A percentile compares a stretch with the other conserved stretches of the same genome.
Evolutionary conservation across 2,113 vertebrate species (phyloP).

Genomic region (Ameiurus melas): DNA sequence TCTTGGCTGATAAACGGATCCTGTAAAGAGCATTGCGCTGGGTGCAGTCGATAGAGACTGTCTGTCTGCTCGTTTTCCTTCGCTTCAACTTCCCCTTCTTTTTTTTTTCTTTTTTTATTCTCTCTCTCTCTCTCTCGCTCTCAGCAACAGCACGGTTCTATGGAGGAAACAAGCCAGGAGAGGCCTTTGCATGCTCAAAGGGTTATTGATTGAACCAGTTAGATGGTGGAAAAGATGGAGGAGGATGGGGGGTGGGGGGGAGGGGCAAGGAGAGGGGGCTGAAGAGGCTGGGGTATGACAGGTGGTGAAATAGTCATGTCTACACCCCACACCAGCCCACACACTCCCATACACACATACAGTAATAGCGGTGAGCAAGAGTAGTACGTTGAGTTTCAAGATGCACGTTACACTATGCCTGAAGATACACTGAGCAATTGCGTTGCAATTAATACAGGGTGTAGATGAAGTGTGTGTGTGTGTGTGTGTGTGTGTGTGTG

Average conservation of each 20-base stretch:
- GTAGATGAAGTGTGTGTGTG: slow-evolving; percentile 11
- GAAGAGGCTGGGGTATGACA: not conserved
- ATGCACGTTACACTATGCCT: not conserved
- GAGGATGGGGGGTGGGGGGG: no score
- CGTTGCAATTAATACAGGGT: not conserved
- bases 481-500: slow-evolving; percentile 9
- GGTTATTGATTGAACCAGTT: slow-evolving; percentile 39
- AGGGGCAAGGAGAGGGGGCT: not conserved
- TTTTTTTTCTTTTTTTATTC: slow-evolving; percentile 24
- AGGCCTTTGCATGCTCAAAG: slow-evolving; percentile 37
- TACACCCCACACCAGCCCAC: slow-evolving; percentile 7
- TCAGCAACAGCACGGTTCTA: slow-evolving; percentile 56
- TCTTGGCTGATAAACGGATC: slow-evolving; percentile 65
- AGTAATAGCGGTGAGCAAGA: not conserved
- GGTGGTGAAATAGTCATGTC: slow-evolving; percentile 25
- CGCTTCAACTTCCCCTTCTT: slow-evolving; percentile 24
- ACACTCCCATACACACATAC: not conserved
- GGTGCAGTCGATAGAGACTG: slow-evolving; percentile 58
- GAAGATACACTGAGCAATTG: not conserved
- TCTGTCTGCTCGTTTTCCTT: slow-evolving; percentile 32
- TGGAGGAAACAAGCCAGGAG: slow-evolving; percentile 26
- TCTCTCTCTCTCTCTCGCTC: slow-evolving; percentile 37
- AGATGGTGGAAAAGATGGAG: slow-evolving; percentile 14
- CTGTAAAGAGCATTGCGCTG: slow-evolving; percentile 62
- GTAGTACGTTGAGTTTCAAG: not conserved